Base-by-base conservation (phyloP, 2,797 vertebrate genomes). In the Harpagifer antarcticus region DNA sequence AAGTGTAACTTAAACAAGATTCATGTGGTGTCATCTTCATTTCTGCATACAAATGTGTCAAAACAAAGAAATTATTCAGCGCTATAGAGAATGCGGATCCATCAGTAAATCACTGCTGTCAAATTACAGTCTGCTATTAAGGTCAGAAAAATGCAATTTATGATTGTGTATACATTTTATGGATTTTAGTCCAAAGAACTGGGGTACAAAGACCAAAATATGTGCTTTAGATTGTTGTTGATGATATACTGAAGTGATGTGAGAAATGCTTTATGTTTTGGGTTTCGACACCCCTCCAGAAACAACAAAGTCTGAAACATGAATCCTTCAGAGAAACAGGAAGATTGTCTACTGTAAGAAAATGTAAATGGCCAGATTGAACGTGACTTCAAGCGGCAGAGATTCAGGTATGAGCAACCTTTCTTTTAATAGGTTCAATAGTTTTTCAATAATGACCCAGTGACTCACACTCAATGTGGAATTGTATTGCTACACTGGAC, bases 21-120 rank as follows among this genome's bases (percentile, higher is more conserved):
- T 67, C 56, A 78, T 86, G 47, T 43, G 31, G 20, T 27, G 31
- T 31, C 15, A 9, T 76, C 60, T 68, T 74, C 23, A 57, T 68
- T 74, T 61, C 49, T 83, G 72, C 74, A 85, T 68, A 31, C 45
- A 68, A 72, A 86, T 48, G 23, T 71, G 62, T 57, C 44, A 85
- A 76, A 73, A 68, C 40, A 64, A 64, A 75, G 50, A 50, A 76
- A 72, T 55, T 1, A 79, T 3, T 5, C 23, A 14, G 8, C 7
- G 9, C 23, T 47, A 17, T 27, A 27, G 50, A 67, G 57, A 19
- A 45, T 31, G 48, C 62, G 45, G 5, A 27, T 37, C 43, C 6
- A 10, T 59, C 42, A 16, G 19, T 64, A 70, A 75, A 68, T 79
- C 66, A 33, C 17, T 48, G 55, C 59, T 53, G 66, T 63, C 57